Percentiles rank a stretch among this genome's conserved stretches.
phyloP scores from a whole-genome alignment of 2,888 invertebrate genomes.

The Pseudanteris insignis region DNA sequence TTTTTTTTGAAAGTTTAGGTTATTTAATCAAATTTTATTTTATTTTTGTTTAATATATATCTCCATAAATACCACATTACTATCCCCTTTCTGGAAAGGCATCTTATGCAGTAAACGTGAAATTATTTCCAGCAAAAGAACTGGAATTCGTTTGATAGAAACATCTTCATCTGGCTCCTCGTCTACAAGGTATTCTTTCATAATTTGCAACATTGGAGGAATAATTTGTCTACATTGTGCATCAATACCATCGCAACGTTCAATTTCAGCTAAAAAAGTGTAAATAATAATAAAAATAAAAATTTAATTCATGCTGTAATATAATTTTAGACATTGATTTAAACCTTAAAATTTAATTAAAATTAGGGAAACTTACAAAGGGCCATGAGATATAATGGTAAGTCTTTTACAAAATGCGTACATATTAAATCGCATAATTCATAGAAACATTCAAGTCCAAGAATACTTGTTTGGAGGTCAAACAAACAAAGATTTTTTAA shows the following conservation, averaged over 20 bases:
- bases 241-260: constrained; percentile 35
- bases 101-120: constrained; percentile 54
- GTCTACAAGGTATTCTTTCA: constrained; percentile 48
- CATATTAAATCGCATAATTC: constrained; percentile 63
- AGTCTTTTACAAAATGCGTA: constrained; percentile 58
- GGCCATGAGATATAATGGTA: constrained; percentile 64
- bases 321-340: not conserved
- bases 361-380: constrained; percentile 65
- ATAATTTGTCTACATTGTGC: constrained; percentile 51
- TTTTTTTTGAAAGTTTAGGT: no score
- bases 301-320: constrained; percentile 2
- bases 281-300: constrained; percentile 17
- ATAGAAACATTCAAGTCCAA: constrained; percentile 72
- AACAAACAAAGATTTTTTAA: constrained; percentile 70
- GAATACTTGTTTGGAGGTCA: constrained; percentile 68
- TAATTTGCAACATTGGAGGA: constrained; percentile 46
- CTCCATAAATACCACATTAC: constrained; percentile 36
- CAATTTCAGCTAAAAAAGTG: constrained; percentile 22
- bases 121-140: constrained; percentile 55
- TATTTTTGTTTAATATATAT: not conserved
- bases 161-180: constrained; percentile 49
- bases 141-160: constrained; percentile 50
- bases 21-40: no score
- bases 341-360: constrained; percentile 1
- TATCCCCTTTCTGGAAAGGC: constrained; percentile 48